Base-by-base conservation (phyloP, 2,888 invertebrate species). In the Polydrusus tereticollis region DNA sequence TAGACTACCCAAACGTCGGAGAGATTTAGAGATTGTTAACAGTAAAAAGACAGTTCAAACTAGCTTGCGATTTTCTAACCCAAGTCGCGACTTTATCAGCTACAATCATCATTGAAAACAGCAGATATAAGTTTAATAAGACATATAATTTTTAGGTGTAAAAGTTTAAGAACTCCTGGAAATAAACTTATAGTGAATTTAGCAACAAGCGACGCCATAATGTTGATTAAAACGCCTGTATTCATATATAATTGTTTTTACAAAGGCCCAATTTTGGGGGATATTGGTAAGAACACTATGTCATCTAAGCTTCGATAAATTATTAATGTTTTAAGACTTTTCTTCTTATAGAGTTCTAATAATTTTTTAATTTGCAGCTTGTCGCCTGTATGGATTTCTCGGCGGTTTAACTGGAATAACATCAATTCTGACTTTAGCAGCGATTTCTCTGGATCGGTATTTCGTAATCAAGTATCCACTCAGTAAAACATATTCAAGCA, bases 401-500 rank as follows among this genome's bases (percentile, higher is more conserved):
- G 95, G 95, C 0, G 95, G 94, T 1, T 84, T 95, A 57, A 93
- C 93, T 18, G 95, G 95, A 50, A 91, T 93, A 8, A 91, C 91
- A 60, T 94, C 95, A 7, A 96, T 95, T 77, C 91, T 92, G 77
- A 93, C 94, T 0, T 86, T 95, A 71, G 91, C 94, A 1, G 91
- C 93, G 45, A 95, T 95, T 75, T 92, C 95, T 0, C 82, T 94
- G 74, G 95, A 95, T 85, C 90, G 95, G 21, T 95, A 93, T 85
- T 90, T 90, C 86, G 95, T 94, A 14, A 93, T 95, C 60, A 92
- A 93, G 12, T 90, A 91, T 79, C 95, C 95, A 0, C 85, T 95
- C 69, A 90, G 92, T 81, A 87, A 90, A 36, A 88, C 89, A 21
- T 89, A 90, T 23, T 91, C 91, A 1, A 88, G 88, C 33, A 83